Evolutionary conservation across 1,140 invertebrate species (phyloP).

Genomic region (Nilaparvata lugens): DNA sequence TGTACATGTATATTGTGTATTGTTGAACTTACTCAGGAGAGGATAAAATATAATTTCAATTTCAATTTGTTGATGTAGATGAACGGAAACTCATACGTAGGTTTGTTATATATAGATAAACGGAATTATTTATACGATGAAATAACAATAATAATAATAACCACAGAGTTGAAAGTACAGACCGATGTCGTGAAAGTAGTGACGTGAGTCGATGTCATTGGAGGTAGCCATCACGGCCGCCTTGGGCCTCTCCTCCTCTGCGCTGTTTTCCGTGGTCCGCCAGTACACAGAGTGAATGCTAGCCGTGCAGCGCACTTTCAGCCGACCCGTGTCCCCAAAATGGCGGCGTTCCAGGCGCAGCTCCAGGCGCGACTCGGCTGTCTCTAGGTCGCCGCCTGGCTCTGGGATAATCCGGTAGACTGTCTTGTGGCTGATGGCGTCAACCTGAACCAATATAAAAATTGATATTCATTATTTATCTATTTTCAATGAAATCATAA

Average conservation of each 20-base stretch:
- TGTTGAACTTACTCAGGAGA: no score
- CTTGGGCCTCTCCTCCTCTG: conserved; percentile 24
- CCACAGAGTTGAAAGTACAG: no score
- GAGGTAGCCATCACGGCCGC: conserved; percentile 20
- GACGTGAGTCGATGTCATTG: conserved; percentile 5
- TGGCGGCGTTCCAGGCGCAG: conserved; percentile 16
- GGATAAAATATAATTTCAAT: no score
- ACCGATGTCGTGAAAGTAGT: background rate
- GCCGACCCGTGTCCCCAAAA: conserved; percentile 18
- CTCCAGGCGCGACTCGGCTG: conserved; percentile 15
- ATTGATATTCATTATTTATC: conserved; percentile 14
- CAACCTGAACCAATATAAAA: background rate
- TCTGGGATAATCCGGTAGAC: conserved; percentile 11
- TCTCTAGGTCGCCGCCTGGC: conserved; percentile 16
- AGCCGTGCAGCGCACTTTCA: conserved; percentile 28
- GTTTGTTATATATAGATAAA: no score
- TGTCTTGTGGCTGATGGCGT: no score
- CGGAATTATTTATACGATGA: no score
- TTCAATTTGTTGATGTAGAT: no score
- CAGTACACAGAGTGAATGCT: conserved; percentile 27
- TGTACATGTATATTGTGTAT: no score
- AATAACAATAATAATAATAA: no score
- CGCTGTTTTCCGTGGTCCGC: conserved; percentile 25
- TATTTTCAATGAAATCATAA: conserved; percentile 2
- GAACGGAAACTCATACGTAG: no score